Base-by-base conservation (phyloP, 2,113 vertebrate species). In the Drymodes brunneopygia region DNA sequence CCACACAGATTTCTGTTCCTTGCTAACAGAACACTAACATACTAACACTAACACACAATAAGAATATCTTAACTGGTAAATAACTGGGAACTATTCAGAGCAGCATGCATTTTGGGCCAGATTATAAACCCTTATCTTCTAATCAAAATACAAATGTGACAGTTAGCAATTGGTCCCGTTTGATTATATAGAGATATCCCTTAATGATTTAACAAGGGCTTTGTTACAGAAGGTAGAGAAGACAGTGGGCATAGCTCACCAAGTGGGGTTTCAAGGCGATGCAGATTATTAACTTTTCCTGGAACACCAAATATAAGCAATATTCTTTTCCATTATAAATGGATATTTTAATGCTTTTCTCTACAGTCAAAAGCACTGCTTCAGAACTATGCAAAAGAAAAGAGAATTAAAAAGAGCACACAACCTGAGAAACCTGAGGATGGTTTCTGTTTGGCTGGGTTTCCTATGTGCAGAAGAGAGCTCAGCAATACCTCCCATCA, bases 1-100 rank as follows among this genome's bases (percentile, higher is more conserved):
- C 88, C 75, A 80, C 79, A 50, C 75, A 73, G 82, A 70, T 53
- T 95, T 90, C 86, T 62, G 71, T 73, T 80, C 58, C 82, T 73
- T n/a, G n/a, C n/a, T n/a, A n/a, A n/a, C n/a, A n/a, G n/a, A n/a
- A n/a, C n/a, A n/a, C n/a, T n/a, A n/a, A n/a, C n/a, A n/a, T n/a
- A n/a, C n/a, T n/a, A n/a, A 45, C 60, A 85, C 83, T 90, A 90
- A 61, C 60, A 81, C 25, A 33, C 33, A 78, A 64, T 88, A 86
- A 61, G 56, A 67, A 24, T 56, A 62, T 56, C 22, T 74, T 60
- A 89, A n/a, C 48, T 28, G 24, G 61, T 54, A 85, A 73, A 54
- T 70, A 91, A 67, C 15, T n/a, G 60, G 25, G 70, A 79, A 40
- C 42, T 70, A 36, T 25, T 90, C 44, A 86, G 88, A 88, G 81